These are phyloP conservation scores for Autographa gamma DNA, from an alignment of 2,888 invertebrate species.

Conservation along the genomic window DNA sequence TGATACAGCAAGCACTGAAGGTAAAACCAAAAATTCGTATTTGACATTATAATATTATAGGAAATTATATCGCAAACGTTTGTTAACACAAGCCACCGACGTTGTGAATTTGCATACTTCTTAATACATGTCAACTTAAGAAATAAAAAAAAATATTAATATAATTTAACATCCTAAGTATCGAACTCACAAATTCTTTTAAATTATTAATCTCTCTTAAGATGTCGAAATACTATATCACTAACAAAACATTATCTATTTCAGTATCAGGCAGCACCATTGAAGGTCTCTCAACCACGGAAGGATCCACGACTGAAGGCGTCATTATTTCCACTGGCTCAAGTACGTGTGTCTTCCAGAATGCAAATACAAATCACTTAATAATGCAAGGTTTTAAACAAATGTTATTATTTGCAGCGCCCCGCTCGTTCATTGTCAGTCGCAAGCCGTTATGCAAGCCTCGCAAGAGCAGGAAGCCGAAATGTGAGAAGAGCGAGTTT, in stretches of 20 bases:
- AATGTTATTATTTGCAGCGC: constrained; percentile 65
- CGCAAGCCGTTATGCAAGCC: constrained; percentile 74
- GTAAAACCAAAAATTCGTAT: no score
- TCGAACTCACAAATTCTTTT: no score
- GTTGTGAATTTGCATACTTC: no score
- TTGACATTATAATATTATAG: no score
- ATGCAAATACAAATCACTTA: neutral
- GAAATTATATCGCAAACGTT: no score
- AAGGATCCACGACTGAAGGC: constrained; percentile 37
- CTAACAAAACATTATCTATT: constrained; percentile 7
- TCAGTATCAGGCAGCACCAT: constrained; percentile 29
- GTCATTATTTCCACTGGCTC: constrained; percentile 28
- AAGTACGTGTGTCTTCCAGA: constrained; percentile 26
- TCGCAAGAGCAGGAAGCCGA: constrained; percentile 83
- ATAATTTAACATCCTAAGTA: no score
- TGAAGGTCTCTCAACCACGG: constrained; percentile 39
- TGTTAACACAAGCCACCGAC: no score
- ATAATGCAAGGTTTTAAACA: neutral
- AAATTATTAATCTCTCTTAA: neutral
- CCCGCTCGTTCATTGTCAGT: constrained; percentile 87
- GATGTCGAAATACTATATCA: no score
- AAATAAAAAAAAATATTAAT: no score
- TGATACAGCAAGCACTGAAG: constrained; percentile 26
- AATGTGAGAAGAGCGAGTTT: constrained; percentile 90
- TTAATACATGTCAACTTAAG: no score